Evolutionary conservation across 2,113 vertebrate species (phyloP).

Genomic region (Corythornis madagascariensis): DNA sequence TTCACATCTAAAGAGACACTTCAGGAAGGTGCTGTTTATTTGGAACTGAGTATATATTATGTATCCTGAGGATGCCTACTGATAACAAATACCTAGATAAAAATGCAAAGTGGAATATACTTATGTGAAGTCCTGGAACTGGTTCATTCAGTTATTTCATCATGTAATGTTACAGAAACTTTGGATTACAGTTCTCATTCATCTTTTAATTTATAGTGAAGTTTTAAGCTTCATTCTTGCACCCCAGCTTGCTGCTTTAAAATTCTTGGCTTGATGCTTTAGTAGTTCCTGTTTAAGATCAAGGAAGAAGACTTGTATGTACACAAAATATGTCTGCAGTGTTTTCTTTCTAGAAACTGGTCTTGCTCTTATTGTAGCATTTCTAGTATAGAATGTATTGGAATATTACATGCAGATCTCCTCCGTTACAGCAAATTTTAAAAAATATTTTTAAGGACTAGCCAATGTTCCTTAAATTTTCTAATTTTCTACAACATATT

Average conservation of each 20-base stretch:
- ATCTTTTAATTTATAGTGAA: background rate
- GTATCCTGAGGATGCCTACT: background rate
- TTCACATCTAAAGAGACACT: background rate
- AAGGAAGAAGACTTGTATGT: background rate
- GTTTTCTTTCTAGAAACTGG: background rate
- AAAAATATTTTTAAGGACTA: background rate
- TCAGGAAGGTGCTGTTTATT: background rate
- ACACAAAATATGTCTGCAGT: background rate
- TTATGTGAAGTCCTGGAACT: background rate
- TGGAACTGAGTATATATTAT: background rate
- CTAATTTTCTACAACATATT: background rate
- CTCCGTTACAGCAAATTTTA: background rate
- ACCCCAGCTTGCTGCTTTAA: conserved; percentile 1
- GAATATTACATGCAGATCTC: background rate
- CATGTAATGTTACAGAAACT: background rate
- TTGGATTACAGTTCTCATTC: background rate
- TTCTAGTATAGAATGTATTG: background rate
- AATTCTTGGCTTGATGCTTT: background rate
- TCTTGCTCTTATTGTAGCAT: background rate
- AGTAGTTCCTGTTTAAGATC: background rate
- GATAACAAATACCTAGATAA: background rate
- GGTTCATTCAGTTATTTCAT: background rate
- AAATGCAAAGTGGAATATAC: background rate
- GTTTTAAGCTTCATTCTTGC: background rate
- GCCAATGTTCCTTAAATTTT: background rate